Percentiles rank a stretch among this genome's conserved stretches.
These are phyloP conservation scores for Cotesia typhae DNA, from an alignment of 1,140 invertebrate genomes.

Conservation along the genomic window DNA sequence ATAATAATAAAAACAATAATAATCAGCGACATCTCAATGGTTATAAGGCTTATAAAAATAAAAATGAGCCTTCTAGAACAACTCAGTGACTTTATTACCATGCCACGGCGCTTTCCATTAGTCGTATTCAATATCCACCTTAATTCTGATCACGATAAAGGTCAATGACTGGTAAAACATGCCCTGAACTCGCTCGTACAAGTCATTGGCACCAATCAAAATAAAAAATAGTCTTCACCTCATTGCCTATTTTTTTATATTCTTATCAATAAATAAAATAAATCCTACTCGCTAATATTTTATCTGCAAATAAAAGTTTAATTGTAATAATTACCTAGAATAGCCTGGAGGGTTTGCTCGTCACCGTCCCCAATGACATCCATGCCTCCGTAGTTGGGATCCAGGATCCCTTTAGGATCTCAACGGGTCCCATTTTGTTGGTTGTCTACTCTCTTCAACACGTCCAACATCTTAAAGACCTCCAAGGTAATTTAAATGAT, in stretches of 20 bases:
- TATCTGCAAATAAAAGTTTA: not conserved
- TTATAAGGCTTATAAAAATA: too few species aligned
- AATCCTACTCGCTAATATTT: too few species aligned
- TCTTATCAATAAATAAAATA: too few species aligned
- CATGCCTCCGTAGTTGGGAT: conserved; percentile 57
- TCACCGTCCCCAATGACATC: conserved; percentile 64
- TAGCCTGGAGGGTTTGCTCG: conserved; percentile 64
- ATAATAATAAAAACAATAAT: too few species aligned
- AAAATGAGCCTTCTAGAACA: too few species aligned
- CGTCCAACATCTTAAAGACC: conserved; percentile 32
- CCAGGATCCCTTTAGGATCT: conserved; percentile 54
- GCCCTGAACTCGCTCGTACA: not conserved
- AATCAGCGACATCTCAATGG: too few species aligned
- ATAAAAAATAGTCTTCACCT: conserved; percentile 7
- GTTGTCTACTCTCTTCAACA: conserved; percentile 24
- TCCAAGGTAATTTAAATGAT: conserved; percentile 23
- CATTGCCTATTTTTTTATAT: conserved; percentile 7
- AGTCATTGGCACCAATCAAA: not conserved
- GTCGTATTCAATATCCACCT: conserved; percentile 11
- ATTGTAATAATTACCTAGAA: conserved; percentile 55
- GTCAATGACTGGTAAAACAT: conserved; percentile 29
- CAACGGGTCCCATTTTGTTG: conserved; percentile 61
- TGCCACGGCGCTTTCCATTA: conserved; percentile 2
- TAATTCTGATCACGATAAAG: conserved; percentile 12
- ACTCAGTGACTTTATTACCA: conserved; percentile 8